phyloP scores from a whole-genome alignment of 2,797 vertebrate genomes.

The Cebuella pygmaea region DNA sequence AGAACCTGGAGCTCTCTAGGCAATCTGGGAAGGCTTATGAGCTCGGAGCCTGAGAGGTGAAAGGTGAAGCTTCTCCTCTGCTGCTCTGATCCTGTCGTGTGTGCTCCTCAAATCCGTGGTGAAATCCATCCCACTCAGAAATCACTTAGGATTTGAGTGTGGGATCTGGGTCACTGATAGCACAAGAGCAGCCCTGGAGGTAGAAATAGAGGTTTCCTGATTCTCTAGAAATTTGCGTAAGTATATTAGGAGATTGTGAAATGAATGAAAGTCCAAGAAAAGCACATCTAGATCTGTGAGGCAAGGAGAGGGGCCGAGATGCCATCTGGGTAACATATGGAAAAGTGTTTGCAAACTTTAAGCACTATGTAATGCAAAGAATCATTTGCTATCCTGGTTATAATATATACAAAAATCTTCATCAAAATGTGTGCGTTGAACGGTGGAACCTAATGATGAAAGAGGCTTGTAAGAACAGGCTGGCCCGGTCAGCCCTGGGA shows the following conservation, averaged over 20 bases:
- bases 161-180: neutral
- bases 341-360: neutral
- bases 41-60: neutral
- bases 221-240: neutral
- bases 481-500: accelerated
- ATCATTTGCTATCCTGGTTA: neutral
- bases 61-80: neutral
- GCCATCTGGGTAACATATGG: neutral
- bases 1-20: neutral
- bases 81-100: too few species aligned
- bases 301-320: neutral
- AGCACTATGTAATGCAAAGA: neutral
- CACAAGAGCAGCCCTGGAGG: neutral
- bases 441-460: neutral
- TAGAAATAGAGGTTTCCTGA: neutral
- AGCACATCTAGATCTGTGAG: neutral
- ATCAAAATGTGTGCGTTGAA: neutral
- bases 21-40: neutral
- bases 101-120: neutral
- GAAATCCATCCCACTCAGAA: neutral
- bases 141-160: accelerated
- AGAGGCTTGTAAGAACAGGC: neutral
- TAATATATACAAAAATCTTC: neutral
- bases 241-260: neutral
- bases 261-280: neutral